Evolutionary conservation across 1,140 invertebrate genomes (phyloP).

Genomic region (Bombus polaris): DNA sequence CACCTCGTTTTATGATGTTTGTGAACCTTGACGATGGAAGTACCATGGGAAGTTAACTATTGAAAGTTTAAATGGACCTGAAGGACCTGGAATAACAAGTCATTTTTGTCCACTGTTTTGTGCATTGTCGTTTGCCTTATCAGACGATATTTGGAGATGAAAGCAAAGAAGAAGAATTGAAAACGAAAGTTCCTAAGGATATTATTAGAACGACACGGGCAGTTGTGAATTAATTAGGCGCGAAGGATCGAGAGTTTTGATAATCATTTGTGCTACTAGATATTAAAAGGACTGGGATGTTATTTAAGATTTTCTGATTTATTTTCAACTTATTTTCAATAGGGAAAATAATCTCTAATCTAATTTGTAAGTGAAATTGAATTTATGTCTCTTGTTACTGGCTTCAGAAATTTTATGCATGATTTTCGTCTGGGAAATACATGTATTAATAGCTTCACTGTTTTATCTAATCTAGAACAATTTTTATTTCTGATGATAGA

Average conservation of each 20-base stretch:
- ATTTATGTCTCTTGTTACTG: not conserved
- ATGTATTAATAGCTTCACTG: not conserved
- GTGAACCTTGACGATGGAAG: not conserved
- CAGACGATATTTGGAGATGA: not conserved
- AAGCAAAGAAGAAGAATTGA: not conserved
- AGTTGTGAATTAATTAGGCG: not conserved
- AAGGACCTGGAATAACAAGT: not conserved
- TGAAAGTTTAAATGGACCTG: not conserved
- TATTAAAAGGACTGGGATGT: not conserved
- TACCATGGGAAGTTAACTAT: not conserved
- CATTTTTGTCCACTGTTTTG: not conserved
- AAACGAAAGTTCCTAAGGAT: slow-evolving; percentile 53
- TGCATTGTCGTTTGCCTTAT: slow-evolving; percentile 9
- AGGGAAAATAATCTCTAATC: not conserved
- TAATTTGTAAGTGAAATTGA: not conserved
- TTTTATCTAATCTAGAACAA: not conserved
- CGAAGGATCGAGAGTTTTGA: not conserved
- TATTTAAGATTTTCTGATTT: not conserved
- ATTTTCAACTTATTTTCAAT: not conserved
- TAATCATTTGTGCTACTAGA: not conserved
- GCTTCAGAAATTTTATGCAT: not conserved
- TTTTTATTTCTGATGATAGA: not conserved
- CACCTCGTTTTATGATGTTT: not conserved
- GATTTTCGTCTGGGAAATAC: not conserved
- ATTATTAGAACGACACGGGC: slow-evolving; percentile 10